Percentiles rank a stretch among this genome's conserved stretches.
These are phyloP conservation scores for Mercenaria mercenaria DNA, from an alignment of 1,140 invertebrate genomes.

Conservation along the genomic window DNA sequence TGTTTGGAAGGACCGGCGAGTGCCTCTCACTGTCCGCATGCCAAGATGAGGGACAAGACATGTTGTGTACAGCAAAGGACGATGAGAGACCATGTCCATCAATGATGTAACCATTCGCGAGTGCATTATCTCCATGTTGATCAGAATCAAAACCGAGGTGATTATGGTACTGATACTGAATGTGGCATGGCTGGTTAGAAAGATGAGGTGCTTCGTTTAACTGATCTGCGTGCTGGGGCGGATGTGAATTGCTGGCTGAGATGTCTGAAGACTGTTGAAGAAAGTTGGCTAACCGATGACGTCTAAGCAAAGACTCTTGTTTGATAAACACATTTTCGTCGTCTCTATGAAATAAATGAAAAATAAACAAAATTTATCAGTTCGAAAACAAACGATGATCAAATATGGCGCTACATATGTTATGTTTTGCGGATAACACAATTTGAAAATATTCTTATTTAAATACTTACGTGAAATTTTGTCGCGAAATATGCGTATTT, in stretches of 20 bases:
- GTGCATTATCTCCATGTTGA: not conserved
- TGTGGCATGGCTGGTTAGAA: not conserved
- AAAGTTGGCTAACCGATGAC: conserved; percentile 71
- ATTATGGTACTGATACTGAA: not conserved
- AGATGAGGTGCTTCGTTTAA: not conserved
- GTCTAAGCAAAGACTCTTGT: conserved; percentile 74
- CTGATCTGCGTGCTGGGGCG: too few relatives aligned
- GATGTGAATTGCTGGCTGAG: conserved; percentile 36
- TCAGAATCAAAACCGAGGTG: not conserved
- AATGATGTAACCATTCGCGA: conserved; percentile 5
- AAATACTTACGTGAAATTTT: too few relatives aligned
- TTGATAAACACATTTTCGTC: conserved; percentile 75
- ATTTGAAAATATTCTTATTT: too few relatives aligned
- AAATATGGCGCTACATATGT: too few relatives aligned
- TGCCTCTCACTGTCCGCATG: conserved; percentile 76
- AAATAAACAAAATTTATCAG: too few relatives aligned
- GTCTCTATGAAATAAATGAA: not conserved
- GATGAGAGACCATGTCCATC: conserved; percentile 58
- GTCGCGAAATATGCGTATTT: too few relatives aligned
- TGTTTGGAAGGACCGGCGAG: conserved; percentile 81
- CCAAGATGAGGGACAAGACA: conserved; percentile 79
- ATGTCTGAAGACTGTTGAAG: conserved; percentile 65
- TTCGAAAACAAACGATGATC: too few relatives aligned
- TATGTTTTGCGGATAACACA: too few relatives aligned
- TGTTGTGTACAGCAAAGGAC: conserved; percentile 64